A percentile compares a stretch with the other conserved stretches of the same genome.
These are phyloP conservation scores for Liparis tanakae DNA, from an alignment of 2,797 vertebrate species.

Conservation along the genomic window DNA sequence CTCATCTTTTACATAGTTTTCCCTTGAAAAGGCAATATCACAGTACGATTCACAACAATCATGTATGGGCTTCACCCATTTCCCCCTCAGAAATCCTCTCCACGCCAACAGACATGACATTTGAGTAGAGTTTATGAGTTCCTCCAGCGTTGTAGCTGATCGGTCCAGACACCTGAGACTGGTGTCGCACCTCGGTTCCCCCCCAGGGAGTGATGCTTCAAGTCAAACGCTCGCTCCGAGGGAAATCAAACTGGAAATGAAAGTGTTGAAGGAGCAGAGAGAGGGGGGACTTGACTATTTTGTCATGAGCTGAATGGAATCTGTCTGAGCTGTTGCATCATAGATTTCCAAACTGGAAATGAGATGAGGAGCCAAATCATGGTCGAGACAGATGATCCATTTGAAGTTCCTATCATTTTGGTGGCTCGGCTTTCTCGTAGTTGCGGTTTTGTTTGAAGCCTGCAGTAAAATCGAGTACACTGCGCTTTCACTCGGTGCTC, in stretches of 20 bases:
- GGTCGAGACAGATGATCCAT: neutral
- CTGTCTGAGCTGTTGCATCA: slow-evolving; percentile 10
- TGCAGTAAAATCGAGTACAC: neutral
- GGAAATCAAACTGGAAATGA: slow-evolving; percentile 25
- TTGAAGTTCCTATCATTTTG: neutral
- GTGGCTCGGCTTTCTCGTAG: neutral
- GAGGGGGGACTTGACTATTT: neutral
- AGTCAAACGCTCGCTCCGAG: slow-evolving; percentile 29
- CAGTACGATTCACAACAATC: slow-evolving; percentile 10
- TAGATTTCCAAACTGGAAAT: neutral
- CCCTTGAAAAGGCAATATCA: neutral
- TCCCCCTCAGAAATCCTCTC: slow-evolving; percentile 23
- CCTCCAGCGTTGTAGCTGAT: slow-evolving; percentile 38
- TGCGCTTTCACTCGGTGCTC: slow-evolving; percentile 4
- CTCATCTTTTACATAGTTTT: neutral
- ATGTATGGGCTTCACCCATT: neutral
- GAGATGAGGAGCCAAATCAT: neutral
- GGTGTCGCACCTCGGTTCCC: slow-evolving; percentile 20
- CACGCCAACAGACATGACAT: slow-evolving; percentile 23
- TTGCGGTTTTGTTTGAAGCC: neutral
- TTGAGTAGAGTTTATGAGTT: slow-evolving; percentile 30
- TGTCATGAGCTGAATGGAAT: slow-evolving; percentile 12
- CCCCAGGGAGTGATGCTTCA: slow-evolving; percentile 10
- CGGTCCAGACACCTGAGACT: slow-evolving; percentile 45
- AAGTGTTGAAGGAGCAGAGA: neutral